Conservation (phyloP, 2,113 vertebrate species). For the Takifugu bimaculatus region DNA sequence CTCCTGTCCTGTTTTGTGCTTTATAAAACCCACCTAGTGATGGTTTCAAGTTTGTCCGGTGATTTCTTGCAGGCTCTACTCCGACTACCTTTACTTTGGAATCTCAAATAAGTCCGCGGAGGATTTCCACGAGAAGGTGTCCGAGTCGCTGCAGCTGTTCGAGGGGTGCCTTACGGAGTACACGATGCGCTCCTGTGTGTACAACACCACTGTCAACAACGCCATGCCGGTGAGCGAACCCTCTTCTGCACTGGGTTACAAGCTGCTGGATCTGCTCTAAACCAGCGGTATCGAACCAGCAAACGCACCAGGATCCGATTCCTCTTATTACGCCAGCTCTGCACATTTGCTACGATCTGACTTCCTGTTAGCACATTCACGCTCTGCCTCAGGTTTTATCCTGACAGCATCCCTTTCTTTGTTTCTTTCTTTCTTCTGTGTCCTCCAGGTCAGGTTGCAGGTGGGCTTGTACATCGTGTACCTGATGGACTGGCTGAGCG, state of each 20-base stretch:
- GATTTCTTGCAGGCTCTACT: conserved; percentile 83
- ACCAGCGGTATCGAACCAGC: no score
- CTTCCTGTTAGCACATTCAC: no score
- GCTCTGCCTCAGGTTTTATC: no score
- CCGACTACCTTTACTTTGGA: conserved; percentile 95
- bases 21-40: no score
- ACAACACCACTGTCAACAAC: conserved; percentile 92
- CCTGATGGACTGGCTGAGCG: conserved; percentile 89
- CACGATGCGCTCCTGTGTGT: conserved; percentile 88
- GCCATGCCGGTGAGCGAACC: conserved; percentile 87
- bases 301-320: no score
- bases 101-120: conserved; percentile 92
- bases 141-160: conserved; percentile 90
- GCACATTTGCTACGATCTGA: no score
- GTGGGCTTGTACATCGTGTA: conserved; percentile 93
- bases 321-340: no score
- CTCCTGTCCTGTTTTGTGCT: no score
- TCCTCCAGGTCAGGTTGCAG: conserved; percentile 86
- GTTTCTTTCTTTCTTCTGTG: neutral
- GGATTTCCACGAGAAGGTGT: conserved; percentile 94
- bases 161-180: conserved; percentile 83
- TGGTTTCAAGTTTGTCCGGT: no score
- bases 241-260: neutral
- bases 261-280: no score
- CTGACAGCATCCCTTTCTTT: neutral